phyloP scores from a whole-genome alignment of 2,113 vertebrate species.

The Archilochus colubris region DNA sequence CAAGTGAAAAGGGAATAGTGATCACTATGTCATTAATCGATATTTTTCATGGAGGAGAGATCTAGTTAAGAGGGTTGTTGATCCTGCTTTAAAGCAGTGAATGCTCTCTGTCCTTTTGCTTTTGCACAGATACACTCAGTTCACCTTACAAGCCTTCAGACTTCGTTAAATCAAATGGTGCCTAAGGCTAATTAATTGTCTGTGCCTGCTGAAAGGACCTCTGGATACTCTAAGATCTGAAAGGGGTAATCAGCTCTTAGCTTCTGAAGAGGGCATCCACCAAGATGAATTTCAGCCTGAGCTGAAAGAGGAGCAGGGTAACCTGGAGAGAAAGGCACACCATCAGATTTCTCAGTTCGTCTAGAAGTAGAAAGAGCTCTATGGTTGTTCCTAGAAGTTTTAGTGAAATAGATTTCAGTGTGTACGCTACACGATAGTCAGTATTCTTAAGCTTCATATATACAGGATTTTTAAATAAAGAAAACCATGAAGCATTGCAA shows the following conservation, averaged over 20 bases:
- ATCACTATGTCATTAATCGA: not conserved
- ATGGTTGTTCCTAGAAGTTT: not conserved
- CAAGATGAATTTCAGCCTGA: not conserved
- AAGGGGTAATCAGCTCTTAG: not conserved
- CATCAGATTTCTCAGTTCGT: not conserved
- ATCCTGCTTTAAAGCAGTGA: not conserved
- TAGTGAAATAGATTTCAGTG: not conserved
- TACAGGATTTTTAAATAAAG: not conserved
- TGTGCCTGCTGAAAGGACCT: not conserved
- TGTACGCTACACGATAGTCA: not conserved
- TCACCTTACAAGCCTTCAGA: not conserved
- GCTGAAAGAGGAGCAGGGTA: not conserved
- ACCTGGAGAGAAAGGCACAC: not conserved
- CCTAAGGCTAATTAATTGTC: not conserved
- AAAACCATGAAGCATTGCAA: not conserved
- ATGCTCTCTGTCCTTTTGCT: not conserved
- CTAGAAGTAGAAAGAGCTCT: not conserved
- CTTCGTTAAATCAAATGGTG: not conserved
- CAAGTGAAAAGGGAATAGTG: not conserved
- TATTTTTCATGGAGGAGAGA: not conserved
- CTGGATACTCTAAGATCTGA: not conserved
- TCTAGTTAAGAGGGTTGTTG: not conserved
- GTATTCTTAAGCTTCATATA: not conserved
- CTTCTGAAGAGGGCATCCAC: rapidly evolving
- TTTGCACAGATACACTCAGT: not conserved